A percentile compares a stretch with the other conserved stretches of the same genome.
Evolutionary conservation across 2,113 vertebrate genomes (phyloP).

Genomic region (Oryzias curvinotus): DNA sequence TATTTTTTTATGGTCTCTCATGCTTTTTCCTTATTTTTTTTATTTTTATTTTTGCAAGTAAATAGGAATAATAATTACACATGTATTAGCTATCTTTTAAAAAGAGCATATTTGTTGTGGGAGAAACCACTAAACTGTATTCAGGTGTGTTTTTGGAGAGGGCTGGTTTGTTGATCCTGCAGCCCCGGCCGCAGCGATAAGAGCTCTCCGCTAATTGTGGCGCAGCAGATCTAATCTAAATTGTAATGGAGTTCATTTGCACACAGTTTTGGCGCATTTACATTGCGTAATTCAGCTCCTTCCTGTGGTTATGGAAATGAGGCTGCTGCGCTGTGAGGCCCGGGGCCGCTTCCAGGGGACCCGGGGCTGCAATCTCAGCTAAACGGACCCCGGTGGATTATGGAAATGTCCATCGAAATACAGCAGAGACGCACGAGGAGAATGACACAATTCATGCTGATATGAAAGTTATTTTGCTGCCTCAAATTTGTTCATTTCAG

Average conservation of each 20-base stretch:
- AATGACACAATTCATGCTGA: too few species aligned
- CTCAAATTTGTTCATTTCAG: too few species aligned
- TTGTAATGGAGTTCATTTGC: slow-evolving; percentile 76
- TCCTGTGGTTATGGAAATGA: slow-evolving; percentile 67
- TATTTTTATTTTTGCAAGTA: not conserved
- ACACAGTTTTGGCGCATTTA: slow-evolving; percentile 70
- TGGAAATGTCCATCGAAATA: slow-evolving; percentile 31
- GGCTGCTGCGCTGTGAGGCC: slow-evolving; percentile 16
- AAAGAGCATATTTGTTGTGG: too few species aligned
- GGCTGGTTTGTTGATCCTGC: not conserved
- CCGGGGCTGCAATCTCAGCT: slow-evolving; percentile 2
- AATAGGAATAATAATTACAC: not conserved
- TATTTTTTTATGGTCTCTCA: not conserved
- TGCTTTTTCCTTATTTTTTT: not conserved
- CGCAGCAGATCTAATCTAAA: slow-evolving; percentile 75
- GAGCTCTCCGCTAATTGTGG: slow-evolving; percentile 67
- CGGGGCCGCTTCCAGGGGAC: slow-evolving; percentile 12
- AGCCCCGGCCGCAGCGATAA: slow-evolving; percentile 52
- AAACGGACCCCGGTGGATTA: slow-evolving; percentile 12
- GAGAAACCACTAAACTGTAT: too few species aligned
- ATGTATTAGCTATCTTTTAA: too few species aligned
- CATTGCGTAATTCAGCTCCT: slow-evolving; percentile 56
- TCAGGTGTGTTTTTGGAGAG: not conserved
- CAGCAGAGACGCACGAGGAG: not conserved
- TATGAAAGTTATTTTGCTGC: too few species aligned